Conservation (phyloP, 2,113 vertebrate species). For the Dicaeum eximium region DNA sequence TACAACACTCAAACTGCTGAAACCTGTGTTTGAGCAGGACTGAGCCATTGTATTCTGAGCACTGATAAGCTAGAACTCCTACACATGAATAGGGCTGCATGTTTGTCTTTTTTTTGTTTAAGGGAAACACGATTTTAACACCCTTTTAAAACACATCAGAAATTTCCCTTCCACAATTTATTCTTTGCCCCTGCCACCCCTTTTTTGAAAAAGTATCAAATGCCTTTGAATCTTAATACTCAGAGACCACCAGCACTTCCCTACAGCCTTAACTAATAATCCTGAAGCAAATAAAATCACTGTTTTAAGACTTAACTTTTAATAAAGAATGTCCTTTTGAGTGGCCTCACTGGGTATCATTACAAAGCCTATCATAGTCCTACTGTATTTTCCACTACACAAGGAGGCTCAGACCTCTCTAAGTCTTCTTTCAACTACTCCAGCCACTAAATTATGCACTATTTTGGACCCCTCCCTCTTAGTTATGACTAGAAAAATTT, state of each 20-base stretch:
- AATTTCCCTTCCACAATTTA: neutral
- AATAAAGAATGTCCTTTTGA: neutral
- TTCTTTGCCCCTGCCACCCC: neutral
- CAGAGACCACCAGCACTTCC: neutral
- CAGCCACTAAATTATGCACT: neutral
- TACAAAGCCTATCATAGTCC: neutral
- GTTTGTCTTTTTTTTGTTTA: neutral
- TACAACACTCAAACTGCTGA: neutral
- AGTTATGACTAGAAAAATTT: neutral
- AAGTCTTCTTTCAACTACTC: neutral
- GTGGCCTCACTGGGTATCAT: neutral
- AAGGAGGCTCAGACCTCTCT: neutral
- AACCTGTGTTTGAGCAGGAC: neutral
- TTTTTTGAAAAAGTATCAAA: neutral
- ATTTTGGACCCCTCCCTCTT: neutral
- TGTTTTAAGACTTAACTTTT: neutral
- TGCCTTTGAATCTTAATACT: neutral
- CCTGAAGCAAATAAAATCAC: neutral
- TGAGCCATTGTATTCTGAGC: neutral
- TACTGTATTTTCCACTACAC: neutral
- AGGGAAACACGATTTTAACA: neutral
- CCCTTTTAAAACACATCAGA: neutral
- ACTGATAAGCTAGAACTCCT: neutral
- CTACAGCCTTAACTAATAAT: neutral
- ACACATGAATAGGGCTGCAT: neutral